These are phyloP conservation scores for Melanotaenia maccullochi DNA, from an alignment of 2,797 vertebrate species.

Conservation along the genomic window DNA sequence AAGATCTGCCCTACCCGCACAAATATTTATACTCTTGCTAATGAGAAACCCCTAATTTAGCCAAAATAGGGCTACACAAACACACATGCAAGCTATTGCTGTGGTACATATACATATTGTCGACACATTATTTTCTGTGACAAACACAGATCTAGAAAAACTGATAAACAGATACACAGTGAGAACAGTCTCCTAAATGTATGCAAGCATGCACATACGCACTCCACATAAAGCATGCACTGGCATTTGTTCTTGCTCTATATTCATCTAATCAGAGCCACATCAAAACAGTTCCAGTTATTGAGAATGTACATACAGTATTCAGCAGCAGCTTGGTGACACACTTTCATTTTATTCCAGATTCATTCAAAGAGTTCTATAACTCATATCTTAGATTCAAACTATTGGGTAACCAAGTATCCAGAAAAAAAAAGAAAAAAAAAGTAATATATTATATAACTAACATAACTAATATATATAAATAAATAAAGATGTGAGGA, in stretches of 20 bases:
- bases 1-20: conserved; percentile 56
- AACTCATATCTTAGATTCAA: conserved; percentile 20
- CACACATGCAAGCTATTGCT: conserved; percentile 17
- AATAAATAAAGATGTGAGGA: background rate
- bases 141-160: conserved; percentile 18
- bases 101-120: conserved; percentile 5
- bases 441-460: conserved; percentile 9
- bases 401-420: background rate
- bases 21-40: conserved; percentile 69
- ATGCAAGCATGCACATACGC: background rate
- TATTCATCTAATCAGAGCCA: conserved; percentile 31
- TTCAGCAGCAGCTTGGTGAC: conserved; percentile 22
- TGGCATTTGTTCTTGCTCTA: conserved; percentile 17
- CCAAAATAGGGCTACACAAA: conserved; percentile 46
- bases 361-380: conserved; percentile 20
- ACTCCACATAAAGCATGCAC: background rate
- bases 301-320: conserved; percentile 31
- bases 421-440: background rate
- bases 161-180: conserved; percentile 5
- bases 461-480: background rate
- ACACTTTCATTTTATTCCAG: conserved; percentile 26
- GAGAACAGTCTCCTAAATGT: conserved; percentile 2
- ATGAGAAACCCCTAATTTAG: conserved; percentile 66
- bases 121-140: conserved; percentile 18
- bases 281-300: conserved; percentile 31